phyloP scores from a whole-genome alignment of 2,113 vertebrate genomes.

The Hypomesus transpacificus region DNA sequence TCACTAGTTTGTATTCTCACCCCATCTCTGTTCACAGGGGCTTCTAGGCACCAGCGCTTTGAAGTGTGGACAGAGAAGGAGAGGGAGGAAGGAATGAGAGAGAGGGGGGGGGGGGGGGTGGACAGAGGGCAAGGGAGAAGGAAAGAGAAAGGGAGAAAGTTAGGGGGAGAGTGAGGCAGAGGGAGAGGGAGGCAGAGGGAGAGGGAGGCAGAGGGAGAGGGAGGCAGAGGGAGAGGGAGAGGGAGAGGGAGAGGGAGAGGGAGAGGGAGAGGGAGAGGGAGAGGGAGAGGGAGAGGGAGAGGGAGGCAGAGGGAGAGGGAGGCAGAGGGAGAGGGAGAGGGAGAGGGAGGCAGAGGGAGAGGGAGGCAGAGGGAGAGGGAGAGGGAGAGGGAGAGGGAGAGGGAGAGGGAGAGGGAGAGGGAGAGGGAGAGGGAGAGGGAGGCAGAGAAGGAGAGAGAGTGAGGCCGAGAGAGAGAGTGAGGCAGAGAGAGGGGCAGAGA shows the following conservation, averaged over 20 bases:
- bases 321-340: background rate
- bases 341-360: background rate
- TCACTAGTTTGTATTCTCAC: constrained; percentile 19
- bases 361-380: constrained; percentile 1
- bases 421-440: no score
- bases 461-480: no score
- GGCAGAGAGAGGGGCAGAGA: no score
- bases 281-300: background rate
- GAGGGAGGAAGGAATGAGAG: constrained; percentile 8
- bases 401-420: no score
- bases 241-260: constrained; percentile 7
- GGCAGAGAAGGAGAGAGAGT: no score
- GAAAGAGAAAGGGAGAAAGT: no score
- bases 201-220: background rate
- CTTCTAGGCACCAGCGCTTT: constrained; percentile 33
- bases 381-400: no score
- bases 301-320: no score
- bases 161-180: constrained; percentile 1
- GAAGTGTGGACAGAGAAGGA: constrained; percentile 56
- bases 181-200: no score
- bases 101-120: no score
- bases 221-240: background rate
- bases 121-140: no score
- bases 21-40: no score
- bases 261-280: constrained; percentile 1